These are phyloP conservation scores for Lycophotia porphyrea DNA, from an alignment of 2,888 invertebrate genomes.

Conservation along the genomic window DNA sequence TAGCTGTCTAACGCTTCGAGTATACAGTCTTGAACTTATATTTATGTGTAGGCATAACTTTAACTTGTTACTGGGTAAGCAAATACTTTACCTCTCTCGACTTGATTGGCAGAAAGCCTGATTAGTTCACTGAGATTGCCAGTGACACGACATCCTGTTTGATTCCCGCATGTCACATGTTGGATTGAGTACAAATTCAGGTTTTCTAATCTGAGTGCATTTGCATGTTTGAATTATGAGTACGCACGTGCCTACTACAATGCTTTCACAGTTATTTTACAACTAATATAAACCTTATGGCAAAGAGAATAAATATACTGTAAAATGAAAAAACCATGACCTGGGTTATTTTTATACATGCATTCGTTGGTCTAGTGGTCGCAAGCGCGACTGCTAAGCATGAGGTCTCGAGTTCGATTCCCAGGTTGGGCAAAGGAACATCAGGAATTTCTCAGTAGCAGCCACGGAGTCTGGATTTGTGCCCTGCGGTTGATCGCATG, in stretches of 20 bases:
- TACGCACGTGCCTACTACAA: neutral
- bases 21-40: neutral
- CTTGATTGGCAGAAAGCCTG: conserved; percentile 28
- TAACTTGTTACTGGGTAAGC: neutral
- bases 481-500: too few relatives aligned
- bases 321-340: neutral
- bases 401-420: too few relatives aligned
- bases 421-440: too few relatives aligned
- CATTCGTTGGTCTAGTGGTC: too few relatives aligned
- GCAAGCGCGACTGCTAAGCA: too few relatives aligned
- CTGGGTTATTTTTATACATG: too few relatives aligned
- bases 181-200: neutral
- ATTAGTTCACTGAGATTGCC: conserved; percentile 24
- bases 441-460: too few relatives aligned
- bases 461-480: too few relatives aligned
- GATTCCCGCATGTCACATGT: neutral
- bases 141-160: conserved; percentile 11
- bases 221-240: neutral
- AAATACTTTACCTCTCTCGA: neutral
- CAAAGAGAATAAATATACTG: neutral
- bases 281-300: too few relatives aligned
- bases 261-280: neutral
- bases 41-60: neutral
- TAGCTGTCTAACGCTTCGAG: neutral
- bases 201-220: neutral